A percentile compares a stretch with the other conserved stretches of the same genome.
Evolutionary conservation across 2,797 vertebrate species (phyloP).

Genomic region (Hippopotamyrus pictus): DNA sequence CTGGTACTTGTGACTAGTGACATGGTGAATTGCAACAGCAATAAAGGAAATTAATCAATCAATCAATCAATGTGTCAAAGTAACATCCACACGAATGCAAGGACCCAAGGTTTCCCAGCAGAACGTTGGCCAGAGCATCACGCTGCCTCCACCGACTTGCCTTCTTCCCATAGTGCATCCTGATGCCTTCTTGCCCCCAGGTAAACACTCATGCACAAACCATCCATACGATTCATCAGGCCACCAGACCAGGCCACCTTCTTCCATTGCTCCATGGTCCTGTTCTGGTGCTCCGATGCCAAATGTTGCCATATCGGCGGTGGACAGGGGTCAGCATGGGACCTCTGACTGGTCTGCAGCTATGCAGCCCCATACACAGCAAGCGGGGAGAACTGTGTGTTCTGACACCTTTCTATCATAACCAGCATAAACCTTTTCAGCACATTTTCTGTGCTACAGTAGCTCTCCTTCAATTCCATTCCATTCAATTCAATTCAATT

Average conservation of each 20-base stretch:
- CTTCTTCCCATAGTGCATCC: neutral
- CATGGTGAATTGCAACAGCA: too few relatives aligned
- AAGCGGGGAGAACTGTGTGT: neutral
- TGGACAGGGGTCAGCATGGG: neutral
- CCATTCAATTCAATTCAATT: neutral
- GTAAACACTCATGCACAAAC: neutral
- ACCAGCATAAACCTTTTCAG: neutral
- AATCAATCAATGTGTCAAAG: neutral
- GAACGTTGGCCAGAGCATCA: neutral
- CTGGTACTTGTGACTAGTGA: too few relatives aligned
- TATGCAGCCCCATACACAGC: neutral
- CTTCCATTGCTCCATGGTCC: neutral
- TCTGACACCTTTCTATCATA: neutral
- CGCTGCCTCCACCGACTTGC: neutral
- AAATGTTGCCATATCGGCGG: neutral
- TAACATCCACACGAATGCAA: neutral
- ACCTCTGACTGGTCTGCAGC: neutral
- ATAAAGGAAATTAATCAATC: too few relatives aligned
- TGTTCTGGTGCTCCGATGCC: neutral
- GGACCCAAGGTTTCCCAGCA: neutral
- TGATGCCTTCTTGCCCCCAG: neutral
- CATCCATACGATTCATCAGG: neutral
- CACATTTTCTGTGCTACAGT: neutral
- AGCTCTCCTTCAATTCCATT: neutral
- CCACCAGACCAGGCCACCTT: neutral